phyloP scores from a whole-genome alignment of 2,113 vertebrate species.

The Notechis scutatus region DNA sequence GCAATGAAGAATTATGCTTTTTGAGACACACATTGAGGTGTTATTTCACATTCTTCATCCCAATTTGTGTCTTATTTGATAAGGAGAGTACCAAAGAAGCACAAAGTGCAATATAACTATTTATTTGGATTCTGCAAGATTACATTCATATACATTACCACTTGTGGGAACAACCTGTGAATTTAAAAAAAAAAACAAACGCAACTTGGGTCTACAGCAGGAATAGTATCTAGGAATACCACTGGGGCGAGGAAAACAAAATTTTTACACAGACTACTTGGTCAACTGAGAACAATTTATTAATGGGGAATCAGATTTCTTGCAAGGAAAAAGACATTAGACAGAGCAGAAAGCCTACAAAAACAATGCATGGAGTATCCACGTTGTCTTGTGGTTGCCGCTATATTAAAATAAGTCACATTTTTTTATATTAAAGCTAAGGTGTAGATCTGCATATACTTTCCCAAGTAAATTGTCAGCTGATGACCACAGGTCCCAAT shows the following conservation, averaged over 20 bases:
- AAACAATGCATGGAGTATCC: slow-evolving; percentile 45
- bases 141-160: not conserved
- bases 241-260: not conserved
- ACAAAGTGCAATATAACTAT: not conserved
- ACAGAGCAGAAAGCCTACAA: slow-evolving; percentile 60
- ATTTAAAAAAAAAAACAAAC: not conserved
- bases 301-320: slow-evolving; percentile 57
- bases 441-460: slow-evolving; percentile 31
- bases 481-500: not conserved
- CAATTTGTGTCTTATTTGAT: not conserved
- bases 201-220: not conserved
- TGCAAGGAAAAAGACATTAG: slow-evolving; percentile 57
- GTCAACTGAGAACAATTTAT: slow-evolving; percentile 64
- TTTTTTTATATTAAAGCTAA: slow-evolving; percentile 25
- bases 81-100: not conserved
- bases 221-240: not conserved
- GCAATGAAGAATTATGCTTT: not conserved
- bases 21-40: not conserved
- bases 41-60: no score
- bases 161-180: not conserved
- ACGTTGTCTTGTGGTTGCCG: slow-evolving; percentile 33
- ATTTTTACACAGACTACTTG: slow-evolving; percentile 53
- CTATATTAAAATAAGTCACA: slow-evolving; percentile 41
- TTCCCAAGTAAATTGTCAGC: not conserved
- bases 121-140: not conserved